A percentile compares a stretch with the other conserved stretches of the same genome.
Conservation (phyloP, 2,113 vertebrate genomes). For the Gopherus evgoodei region DNA sequence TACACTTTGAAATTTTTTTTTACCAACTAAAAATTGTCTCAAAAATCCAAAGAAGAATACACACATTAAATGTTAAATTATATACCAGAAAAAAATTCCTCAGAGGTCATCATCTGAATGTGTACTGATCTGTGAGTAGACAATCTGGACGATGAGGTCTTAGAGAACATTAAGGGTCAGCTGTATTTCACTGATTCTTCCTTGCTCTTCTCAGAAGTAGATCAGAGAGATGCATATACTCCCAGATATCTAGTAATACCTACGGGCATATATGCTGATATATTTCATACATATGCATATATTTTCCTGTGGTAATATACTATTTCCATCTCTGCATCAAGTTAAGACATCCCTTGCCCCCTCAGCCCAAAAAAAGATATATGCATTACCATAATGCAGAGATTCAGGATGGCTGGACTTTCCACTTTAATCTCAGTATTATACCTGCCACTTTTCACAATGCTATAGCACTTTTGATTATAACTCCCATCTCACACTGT, state of each 20-base stretch:
- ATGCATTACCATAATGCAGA: background rate
- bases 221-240: background rate
- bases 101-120: background rate
- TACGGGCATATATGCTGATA: background rate
- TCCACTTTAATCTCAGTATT: background rate
- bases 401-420: background rate
- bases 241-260: background rate
- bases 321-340: background rate
- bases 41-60: background rate
- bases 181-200: background rate
- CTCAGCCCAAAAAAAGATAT: background rate
- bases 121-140: background rate
- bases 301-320: background rate
- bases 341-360: background rate
- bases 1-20: background rate
- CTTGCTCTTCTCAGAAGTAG: background rate
- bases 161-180: background rate
- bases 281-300: background rate
- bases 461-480: background rate
- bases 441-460: background rate
- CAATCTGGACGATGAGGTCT: background rate
- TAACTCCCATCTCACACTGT: background rate
- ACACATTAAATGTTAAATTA: background rate
- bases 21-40: background rate
- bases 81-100: background rate